A percentile compares a stretch with the other conserved stretches of the same genome.
These are phyloP conservation scores for Aplochiton taeniatus DNA, from an alignment of 2,797 vertebrate species.

Conservation along the genomic window DNA sequence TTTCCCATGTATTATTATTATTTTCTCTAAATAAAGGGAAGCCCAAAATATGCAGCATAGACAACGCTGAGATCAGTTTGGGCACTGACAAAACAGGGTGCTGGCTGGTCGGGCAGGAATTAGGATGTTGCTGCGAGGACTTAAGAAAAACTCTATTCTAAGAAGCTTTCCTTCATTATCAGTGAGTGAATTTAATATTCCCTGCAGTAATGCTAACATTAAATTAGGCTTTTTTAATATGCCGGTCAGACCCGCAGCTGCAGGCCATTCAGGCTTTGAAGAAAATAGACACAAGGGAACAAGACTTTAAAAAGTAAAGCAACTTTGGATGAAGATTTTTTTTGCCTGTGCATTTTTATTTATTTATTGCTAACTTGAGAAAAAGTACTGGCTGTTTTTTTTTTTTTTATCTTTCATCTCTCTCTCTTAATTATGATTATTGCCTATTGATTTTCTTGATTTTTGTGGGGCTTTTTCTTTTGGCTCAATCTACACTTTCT, in stretches of 20 bases:
- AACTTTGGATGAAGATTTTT: slow-evolving; percentile 56
- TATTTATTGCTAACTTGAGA: slow-evolving; percentile 24
- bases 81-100: slow-evolving; percentile 65
- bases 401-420: slow-evolving; percentile 31
- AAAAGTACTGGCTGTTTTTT: slow-evolving; percentile 35
- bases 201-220: slow-evolving; percentile 65
- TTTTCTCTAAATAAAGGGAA: slow-evolving; percentile 61
- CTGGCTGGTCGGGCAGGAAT: slow-evolving; percentile 41
- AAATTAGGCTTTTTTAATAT: slow-evolving; percentile 71
- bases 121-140: slow-evolving; percentile 36
- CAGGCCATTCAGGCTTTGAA: slow-evolving; percentile 56
- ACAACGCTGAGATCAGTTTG: slow-evolving; percentile 65
- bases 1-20: slow-evolving; percentile 68
- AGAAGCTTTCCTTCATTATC: slow-evolving; percentile 72
- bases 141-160: slow-evolving; percentile 53
- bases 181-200: slow-evolving; percentile 68
- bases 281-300: slow-evolving; percentile 50
- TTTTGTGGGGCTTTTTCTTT: slow-evolving; percentile 52
- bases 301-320: slow-evolving; percentile 43
- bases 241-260: slow-evolving; percentile 60
- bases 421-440: slow-evolving; percentile 57
- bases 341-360: slow-evolving; percentile 57
- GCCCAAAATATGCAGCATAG: slow-evolving; percentile 62
- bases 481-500: slow-evolving; percentile 68
- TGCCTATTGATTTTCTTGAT: slow-evolving; percentile 57